Percentiles rank a stretch among this genome's conserved stretches.
phyloP scores from a whole-genome alignment of 92 coral and sea anemone species.

The Zoanthus gigantus region DNA sequence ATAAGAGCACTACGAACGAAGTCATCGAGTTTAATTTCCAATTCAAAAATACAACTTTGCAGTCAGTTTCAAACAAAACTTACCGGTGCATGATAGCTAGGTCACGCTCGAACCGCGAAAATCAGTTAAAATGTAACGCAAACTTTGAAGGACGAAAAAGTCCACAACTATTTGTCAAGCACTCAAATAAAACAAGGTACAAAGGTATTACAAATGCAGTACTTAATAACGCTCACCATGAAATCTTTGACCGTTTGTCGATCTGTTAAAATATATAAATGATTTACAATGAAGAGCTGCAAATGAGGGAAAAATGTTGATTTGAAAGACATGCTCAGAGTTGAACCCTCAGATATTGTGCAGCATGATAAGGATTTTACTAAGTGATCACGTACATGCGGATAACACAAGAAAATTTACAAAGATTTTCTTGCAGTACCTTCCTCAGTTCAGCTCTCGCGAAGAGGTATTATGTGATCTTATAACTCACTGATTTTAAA shows the following conservation, averaged over 20 bases:
- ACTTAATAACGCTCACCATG: background rate
- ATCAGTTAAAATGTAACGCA: background rate
- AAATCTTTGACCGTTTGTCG: background rate
- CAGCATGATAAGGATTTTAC: background rate
- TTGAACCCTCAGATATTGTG: background rate
- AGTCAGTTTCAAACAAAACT: background rate
- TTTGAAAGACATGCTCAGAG: slow-evolving; percentile 16
- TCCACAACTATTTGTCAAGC: background rate
- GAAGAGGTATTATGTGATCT: background rate
- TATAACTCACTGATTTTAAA: background rate
- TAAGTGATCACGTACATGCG: background rate
- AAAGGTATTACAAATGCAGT: background rate
- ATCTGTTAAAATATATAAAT: too few relatives aligned
- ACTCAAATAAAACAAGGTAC: background rate
- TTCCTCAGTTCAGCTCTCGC: background rate
- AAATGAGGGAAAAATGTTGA: background rate
- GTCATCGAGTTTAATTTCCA: background rate
- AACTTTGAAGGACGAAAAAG: background rate
- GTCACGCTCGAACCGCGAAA: background rate
- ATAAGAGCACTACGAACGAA: slow-evolving; percentile 18
- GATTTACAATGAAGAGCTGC: too few relatives aligned
- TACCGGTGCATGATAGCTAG: background rate
- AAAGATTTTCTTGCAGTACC: background rate
- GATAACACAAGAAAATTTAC: background rate
- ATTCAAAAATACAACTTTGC: background rate